phyloP scores from a whole-genome alignment of 2,113 vertebrate genomes.

The Pterocles orientalis region DNA sequence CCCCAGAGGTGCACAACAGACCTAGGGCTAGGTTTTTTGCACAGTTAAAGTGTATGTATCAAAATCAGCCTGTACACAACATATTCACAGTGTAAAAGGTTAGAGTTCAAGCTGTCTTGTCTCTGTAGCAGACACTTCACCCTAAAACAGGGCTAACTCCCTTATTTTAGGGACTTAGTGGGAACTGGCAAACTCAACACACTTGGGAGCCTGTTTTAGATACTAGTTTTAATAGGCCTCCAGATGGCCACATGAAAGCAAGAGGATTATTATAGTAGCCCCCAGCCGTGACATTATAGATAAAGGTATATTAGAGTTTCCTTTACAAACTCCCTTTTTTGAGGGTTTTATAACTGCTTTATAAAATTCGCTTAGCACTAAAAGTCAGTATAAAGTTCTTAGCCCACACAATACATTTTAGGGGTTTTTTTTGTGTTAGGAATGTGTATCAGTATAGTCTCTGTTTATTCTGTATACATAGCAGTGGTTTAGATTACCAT shows the following conservation, averaged over 20 bases:
- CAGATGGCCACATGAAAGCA: constrained; percentile 83
- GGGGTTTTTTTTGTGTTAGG: background rate
- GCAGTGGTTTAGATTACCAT: background rate
- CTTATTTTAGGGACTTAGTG: constrained; percentile 76
- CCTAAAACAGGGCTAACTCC: constrained; percentile 58
- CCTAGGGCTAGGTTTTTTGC: background rate
- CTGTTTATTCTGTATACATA: background rate
- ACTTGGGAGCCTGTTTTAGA: constrained; percentile 79
- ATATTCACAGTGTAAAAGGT: constrained; percentile 32
- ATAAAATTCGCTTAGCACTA: constrained; percentile 56
- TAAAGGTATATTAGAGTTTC: constrained; percentile 77
- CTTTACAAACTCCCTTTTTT: constrained; percentile 65
- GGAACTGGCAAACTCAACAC: constrained; percentile 75
- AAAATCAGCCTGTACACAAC: constrained; percentile 52
- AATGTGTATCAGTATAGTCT: background rate
- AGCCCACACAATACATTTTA: constrained; percentile 54
- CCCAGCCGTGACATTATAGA: constrained; percentile 78
- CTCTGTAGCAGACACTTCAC: constrained; percentile 50
- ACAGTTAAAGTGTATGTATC: constrained; percentile 25
- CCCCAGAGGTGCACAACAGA: constrained; percentile 52
- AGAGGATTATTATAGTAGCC: constrained; percentile 81
- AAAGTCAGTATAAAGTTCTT: constrained; percentile 64
- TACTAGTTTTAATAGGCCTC: constrained; percentile 81
- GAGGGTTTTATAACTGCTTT: constrained; percentile 69
- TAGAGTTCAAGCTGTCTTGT: constrained; percentile 50